Percentiles rank a stretch among this genome's conserved stretches.
phyloP scores from a whole-genome alignment of 1,140 invertebrate species.

The Drosophila mauritiana region DNA sequence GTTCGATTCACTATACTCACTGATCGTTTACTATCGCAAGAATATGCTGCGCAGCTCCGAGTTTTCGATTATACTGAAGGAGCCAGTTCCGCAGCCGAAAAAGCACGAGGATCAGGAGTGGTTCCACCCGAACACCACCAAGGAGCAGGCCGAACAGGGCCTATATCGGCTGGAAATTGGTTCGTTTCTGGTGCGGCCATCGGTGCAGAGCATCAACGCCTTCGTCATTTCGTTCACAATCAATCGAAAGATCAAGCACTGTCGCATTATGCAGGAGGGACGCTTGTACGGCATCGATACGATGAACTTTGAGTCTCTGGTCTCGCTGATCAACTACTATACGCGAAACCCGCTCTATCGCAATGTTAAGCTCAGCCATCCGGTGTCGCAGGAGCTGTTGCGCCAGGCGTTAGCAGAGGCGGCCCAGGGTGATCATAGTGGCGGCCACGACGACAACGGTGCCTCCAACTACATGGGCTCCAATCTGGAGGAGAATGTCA shows the following conservation, averaged over 20 bases:
- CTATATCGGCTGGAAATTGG: slow-evolving; percentile 93
- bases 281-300: slow-evolving; percentile 95
- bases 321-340: slow-evolving; percentile 96
- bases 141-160: slow-evolving; percentile 94
- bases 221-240: slow-evolving; percentile 98
- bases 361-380: slow-evolving; percentile 93
- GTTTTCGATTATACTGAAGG: slow-evolving; percentile 93
- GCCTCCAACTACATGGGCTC: slow-evolving; percentile 96
- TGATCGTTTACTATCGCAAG: slow-evolving; percentile 96
- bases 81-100: slow-evolving; percentile 97
- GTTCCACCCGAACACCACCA: slow-evolving; percentile 93
- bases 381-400: slow-evolving; percentile 92
- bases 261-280: slow-evolving; percentile 95
- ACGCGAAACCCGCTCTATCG: slow-evolving; percentile 95
- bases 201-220: slow-evolving; percentile 92
- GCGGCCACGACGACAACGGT: slow-evolving; percentile 89
- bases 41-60: slow-evolving; percentile 95
- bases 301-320: slow-evolving; percentile 96
- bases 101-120: slow-evolving; percentile 97
- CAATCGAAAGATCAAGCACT: slow-evolving; percentile 97
- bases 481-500: slow-evolving; percentile 77
- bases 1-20: slow-evolving; percentile 96
- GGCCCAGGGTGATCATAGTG: slow-evolving; percentile 85
- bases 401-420: slow-evolving; percentile 62
- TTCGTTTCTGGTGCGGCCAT: slow-evolving; percentile 95